A percentile compares a stretch with the other conserved stretches of the same genome.
phyloP scores from a whole-genome alignment of 2,113 vertebrate genomes.

The Psammodynastes pulverulentus region DNA sequence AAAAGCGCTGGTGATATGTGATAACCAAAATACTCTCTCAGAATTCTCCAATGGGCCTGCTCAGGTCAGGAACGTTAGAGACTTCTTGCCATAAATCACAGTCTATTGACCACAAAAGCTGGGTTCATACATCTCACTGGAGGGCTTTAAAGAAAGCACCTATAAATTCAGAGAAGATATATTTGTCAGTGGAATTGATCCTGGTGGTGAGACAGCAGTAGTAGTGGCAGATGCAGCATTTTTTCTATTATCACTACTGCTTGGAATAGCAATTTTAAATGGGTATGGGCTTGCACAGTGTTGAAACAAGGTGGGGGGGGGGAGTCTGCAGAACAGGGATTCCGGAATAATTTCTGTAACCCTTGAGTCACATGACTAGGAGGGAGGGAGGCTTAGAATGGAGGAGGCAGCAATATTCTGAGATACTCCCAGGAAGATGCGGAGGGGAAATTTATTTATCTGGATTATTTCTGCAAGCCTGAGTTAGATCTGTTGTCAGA shows the following conservation, averaged over 20 bases:
- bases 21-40: not conserved
- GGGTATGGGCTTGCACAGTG: not conserved
- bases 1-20: no score
- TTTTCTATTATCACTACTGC: not conserved
- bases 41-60: not conserved
- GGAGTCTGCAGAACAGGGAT: not conserved
- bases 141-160: not conserved
- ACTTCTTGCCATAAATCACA: not conserved
- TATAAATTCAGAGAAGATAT: not conserved
- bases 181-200: not conserved
- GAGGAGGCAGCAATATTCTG: not conserved
- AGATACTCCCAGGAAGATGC: not conserved
- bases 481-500: not conserved
- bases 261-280: not conserved
- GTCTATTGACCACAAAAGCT: not conserved
- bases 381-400: not conserved
- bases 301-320: not conserved
- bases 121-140: not conserved
- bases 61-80: not conserved
- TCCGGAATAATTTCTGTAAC: not conserved
- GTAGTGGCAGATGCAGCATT: not conserved
- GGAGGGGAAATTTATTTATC: not conserved
- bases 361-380: not conserved
- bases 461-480: not conserved
- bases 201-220: not conserved